A percentile compares a stretch with the other conserved stretches of the same genome.
Evolutionary conservation across 1,140 invertebrate species (phyloP).

Genomic region (Xylocopa sonorina): DNA sequence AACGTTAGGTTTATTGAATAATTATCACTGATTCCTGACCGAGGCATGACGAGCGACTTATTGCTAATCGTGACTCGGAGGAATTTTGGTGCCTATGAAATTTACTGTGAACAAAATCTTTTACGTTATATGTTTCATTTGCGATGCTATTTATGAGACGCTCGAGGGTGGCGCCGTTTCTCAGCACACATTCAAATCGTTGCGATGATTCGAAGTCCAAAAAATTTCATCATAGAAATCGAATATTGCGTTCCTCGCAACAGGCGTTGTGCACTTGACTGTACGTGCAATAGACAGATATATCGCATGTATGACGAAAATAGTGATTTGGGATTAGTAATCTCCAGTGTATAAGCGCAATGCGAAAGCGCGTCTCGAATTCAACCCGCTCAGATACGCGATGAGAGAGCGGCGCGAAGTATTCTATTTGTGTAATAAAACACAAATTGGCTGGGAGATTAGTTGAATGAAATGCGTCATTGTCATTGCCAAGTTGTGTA

Average conservation of each 20-base stretch:
- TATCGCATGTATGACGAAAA: neutral
- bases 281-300: neutral
- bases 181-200: too few species aligned
- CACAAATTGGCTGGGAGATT: conserved; percentile 6
- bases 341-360: neutral
- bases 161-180: neutral
- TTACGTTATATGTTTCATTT: too few species aligned
- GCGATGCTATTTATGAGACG: too few species aligned
- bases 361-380: neutral
- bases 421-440: neutral
- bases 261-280: too few species aligned
- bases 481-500: neutral
- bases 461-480: neutral
- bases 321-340: too few species aligned
- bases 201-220: too few species aligned
- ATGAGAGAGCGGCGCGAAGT: neutral
- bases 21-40: neutral
- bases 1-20: neutral
- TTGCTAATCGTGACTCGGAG: conserved; percentile 8
- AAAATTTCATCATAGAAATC: too few species aligned
- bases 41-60: neutral
- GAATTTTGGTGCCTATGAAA: neutral
- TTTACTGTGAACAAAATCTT: neutral
- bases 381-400: neutral
- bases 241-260: too few species aligned